Base-by-base conservation (phyloP, 2,797 vertebrate species). In the Halcyon leucocephala region DNA sequence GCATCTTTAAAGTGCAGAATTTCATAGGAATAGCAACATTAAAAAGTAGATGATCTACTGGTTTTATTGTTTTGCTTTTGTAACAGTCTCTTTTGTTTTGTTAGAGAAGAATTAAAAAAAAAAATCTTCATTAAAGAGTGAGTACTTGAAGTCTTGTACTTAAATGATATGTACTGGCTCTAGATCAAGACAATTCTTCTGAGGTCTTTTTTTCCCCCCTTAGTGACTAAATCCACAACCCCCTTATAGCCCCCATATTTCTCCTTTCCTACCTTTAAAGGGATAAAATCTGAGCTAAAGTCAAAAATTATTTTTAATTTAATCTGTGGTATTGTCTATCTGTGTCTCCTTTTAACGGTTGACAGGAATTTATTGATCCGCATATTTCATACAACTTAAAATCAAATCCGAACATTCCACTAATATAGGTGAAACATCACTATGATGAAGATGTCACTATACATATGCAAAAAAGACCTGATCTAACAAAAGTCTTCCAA, bases 101-200 rank as follows among this genome's bases (percentile, higher is more conserved):
- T 37, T 15, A 78, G 37, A 86, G 26, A 54, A 39, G 21, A 83
- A 64, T 62, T 14, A 15, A 28, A 26, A 42, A 28, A 26, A 51
- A 49, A 41, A 28, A 39, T 76, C 21, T 81, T 85, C 4, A 37
- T 88, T 88, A 60, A 81, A 93, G 16, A 54, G 2, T 8, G n/a
- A 18, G 18, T 55, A 8, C n/a, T 74, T 92, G 39, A 93, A 66
- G 46, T 82, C 64, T 88, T 70, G 18, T 14, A 76, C 31, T 90
- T 82, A 86, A 65, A 46, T 55, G 3, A 46, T 81, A 73, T 42
- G 37, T 51, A 79, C 26, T 72, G 83, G 22, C 31, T 85, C 55
- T 71, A 92, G 35, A 95, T 72, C 46, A 95, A 96, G 64, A 65
- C 12, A 25, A 80, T 93, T 91, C 37, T 77, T 95, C 42, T 80